phyloP scores from a whole-genome alignment of 2,888 invertebrate genomes.

The Rotaria socialis region DNA sequence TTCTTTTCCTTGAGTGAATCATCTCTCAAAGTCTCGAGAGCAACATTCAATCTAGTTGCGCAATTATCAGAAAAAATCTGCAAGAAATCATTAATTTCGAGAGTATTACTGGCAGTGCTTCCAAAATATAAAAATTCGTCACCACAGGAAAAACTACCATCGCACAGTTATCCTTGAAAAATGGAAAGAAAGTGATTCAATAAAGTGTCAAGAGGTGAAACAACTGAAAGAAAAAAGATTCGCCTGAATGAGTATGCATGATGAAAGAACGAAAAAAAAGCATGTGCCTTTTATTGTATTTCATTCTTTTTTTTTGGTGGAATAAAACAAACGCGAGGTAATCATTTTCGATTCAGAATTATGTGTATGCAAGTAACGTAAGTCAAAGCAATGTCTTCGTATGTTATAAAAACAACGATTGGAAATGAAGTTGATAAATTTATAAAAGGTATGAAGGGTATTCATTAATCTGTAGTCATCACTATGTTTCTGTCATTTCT shows the following conservation, averaged over 20 bases:
- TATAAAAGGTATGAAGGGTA: neutral
- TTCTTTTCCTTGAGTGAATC: too few species aligned
- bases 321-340: neutral
- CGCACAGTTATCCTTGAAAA: too few species aligned
- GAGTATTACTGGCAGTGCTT: too few species aligned
- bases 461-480: neutral
- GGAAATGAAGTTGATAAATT: neutral
- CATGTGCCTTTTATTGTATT: neutral
- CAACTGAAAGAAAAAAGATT: neutral
- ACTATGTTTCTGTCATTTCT: neutral
- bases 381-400: neutral
- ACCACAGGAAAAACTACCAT: too few species aligned
- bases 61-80: too few species aligned
- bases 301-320: neutral
- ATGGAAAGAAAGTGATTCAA: too few species aligned
- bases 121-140: too few species aligned
- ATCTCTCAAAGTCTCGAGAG: too few species aligned
- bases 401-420: neutral
- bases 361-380: neutral
- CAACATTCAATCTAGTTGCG: too few species aligned
- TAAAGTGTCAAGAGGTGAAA: neutral
- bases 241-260: neutral
- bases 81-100: too few species aligned
- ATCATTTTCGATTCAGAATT: neutral
- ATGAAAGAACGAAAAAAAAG: neutral